A percentile compares a stretch with the other conserved stretches of the same genome.
Evolutionary conservation across 2,797 vertebrate species (phyloP).

Genomic region (Parotocinclus haroldoi): DNA sequence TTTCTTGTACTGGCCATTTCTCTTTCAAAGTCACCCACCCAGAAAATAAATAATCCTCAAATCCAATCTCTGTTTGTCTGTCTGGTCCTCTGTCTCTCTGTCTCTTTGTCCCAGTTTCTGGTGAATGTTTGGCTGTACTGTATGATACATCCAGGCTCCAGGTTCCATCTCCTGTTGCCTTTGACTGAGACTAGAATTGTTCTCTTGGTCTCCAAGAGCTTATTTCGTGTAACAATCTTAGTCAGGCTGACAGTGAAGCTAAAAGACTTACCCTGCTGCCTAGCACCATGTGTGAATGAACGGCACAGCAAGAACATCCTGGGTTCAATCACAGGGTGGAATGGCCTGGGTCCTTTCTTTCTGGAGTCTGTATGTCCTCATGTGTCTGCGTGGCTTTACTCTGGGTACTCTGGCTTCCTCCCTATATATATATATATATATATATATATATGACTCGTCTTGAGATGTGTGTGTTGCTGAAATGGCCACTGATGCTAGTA

Average conservation of each 20-base stretch:
- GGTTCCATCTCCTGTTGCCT: background rate
- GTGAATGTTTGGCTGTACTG: conserved; percentile 1
- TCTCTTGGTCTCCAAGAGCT: background rate
- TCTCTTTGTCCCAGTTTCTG: conserved; percentile 12
- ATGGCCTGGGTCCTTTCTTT: too few relatives aligned
- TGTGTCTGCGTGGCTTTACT: too few relatives aligned
- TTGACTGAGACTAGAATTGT: background rate
- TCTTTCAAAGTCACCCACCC: conserved; percentile 16
- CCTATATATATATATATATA: too few relatives aligned
- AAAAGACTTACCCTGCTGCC: too few relatives aligned
- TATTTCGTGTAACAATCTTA: background rate
- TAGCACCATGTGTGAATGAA: too few relatives aligned
- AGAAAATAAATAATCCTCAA: background rate
- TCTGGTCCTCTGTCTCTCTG: background rate
- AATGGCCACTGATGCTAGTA: too few relatives aligned
- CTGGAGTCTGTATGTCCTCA: too few relatives aligned
- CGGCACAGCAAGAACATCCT: too few relatives aligned
- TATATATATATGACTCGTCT: too few relatives aligned
- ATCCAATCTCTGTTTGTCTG: background rate
- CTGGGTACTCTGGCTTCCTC: too few relatives aligned
- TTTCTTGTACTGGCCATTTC: background rate
- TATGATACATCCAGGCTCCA: background rate
- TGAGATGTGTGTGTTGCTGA: too few relatives aligned
- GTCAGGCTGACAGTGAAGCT: background rate
- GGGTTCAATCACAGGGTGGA: too few relatives aligned